These are phyloP conservation scores for Eurystomus glaucurus DNA, from an alignment of 2,797 vertebrate genomes.

Conservation along the genomic window DNA sequence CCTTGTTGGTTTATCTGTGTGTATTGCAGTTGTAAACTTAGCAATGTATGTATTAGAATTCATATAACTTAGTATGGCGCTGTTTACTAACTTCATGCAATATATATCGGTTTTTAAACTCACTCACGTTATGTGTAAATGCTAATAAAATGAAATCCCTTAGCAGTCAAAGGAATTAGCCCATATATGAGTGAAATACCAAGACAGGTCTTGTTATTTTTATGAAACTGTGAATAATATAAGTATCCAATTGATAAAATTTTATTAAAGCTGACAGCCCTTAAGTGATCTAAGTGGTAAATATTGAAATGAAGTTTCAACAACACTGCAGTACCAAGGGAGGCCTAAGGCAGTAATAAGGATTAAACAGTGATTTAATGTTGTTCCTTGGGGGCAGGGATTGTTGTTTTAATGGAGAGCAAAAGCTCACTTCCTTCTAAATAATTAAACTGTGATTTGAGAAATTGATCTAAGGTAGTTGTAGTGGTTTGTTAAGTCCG, in stretches of 20 bases:
- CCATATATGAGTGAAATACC: slow-evolving; percentile 81
- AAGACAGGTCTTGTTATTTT: slow-evolving; percentile 84
- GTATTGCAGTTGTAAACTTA: slow-evolving; percentile 10
- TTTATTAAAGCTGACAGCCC: slow-evolving; percentile 90
- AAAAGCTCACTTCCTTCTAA: slow-evolving; percentile 81
- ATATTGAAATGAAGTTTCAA: slow-evolving; percentile 90
- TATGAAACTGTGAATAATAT: slow-evolving; percentile 88
- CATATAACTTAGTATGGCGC: background rate
- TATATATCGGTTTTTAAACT: slow-evolving; percentile 46
- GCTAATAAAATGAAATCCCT: slow-evolving; percentile 85
- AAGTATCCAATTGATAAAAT: slow-evolving; percentile 89
- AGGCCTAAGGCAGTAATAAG: slow-evolving; percentile 84
- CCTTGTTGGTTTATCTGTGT: background rate
- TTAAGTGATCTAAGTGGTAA: slow-evolving; percentile 91
- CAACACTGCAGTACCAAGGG: slow-evolving; percentile 76
- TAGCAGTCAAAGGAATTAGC: slow-evolving; percentile 81
- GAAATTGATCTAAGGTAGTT: slow-evolving; percentile 83
- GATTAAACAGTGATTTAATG: slow-evolving; percentile 85
- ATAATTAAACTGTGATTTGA: slow-evolving; percentile 87
- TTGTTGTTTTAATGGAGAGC: slow-evolving; percentile 76
- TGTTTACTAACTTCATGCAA: slow-evolving; percentile 41
- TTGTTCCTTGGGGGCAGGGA: slow-evolving; percentile 73
- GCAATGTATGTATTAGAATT: slow-evolving; percentile 25
- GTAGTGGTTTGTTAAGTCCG: slow-evolving; percentile 85
- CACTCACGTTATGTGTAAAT: slow-evolving; percentile 66